phyloP scores from a whole-genome alignment of 2,888 invertebrate species.

The Rhogogaster chlorosoma region DNA sequence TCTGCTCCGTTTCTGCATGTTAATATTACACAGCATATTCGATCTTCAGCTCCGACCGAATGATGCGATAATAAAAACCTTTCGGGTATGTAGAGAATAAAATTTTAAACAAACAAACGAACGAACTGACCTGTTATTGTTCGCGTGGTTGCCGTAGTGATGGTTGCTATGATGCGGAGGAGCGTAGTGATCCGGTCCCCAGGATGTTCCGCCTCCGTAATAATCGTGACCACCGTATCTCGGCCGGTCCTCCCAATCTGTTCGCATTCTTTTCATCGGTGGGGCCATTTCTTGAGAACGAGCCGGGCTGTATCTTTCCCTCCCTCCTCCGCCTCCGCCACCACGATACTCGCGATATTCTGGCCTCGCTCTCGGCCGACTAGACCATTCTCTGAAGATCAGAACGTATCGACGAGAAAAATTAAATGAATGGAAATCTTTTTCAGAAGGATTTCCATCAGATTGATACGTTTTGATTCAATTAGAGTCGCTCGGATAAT shows the following conservation, averaged over 20 bases:
- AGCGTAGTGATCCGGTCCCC: constrained; percentile 72
- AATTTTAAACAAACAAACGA: neutral
- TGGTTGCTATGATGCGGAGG: constrained; percentile 82
- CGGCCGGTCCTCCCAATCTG: constrained; percentile 84
- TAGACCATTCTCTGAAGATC: constrained; percentile 74
- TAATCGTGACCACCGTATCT: constrained; percentile 70
- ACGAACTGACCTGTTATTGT: constrained; percentile 71
- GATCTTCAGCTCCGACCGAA: neutral
- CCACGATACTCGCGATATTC: constrained; percentile 89
- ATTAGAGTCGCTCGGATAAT: neutral
- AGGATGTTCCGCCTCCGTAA: constrained; percentile 66
- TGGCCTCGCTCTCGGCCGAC: constrained; percentile 86
- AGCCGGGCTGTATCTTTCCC: constrained; percentile 81
- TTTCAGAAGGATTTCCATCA: too few relatives aligned
- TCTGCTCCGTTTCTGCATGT: constrained; percentile 44
- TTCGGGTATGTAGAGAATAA: neutral
- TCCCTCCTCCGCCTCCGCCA: constrained; percentile 82
- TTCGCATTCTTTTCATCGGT: constrained; percentile 87
- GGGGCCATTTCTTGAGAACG: constrained; percentile 90
- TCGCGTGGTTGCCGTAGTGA: constrained; percentile 81
- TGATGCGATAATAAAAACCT: neutral
- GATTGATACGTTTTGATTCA: neutral
- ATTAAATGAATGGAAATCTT: neutral
- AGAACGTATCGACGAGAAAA: neutral
- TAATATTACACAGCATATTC: neutral